Evolutionary conservation across 1,140 invertebrate genomes (phyloP), one percentile per base, ranked within the genome.

Genomic region (Hyphantria cunea): DNA sequence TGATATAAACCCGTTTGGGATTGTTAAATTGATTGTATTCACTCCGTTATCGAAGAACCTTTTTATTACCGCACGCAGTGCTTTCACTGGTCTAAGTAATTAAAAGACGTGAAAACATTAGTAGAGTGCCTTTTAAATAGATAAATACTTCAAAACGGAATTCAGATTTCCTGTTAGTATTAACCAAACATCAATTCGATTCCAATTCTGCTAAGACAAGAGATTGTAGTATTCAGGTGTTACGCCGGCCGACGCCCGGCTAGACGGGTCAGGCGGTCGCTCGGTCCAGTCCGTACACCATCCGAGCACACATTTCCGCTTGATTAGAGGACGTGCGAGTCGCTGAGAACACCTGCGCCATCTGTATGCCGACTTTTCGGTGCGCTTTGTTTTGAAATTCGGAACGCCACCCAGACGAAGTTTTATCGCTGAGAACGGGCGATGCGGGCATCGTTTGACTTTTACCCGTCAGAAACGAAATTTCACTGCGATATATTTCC

Each of bases 281-380:
- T 25, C 52, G 55, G 66, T 53, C 55, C 59, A 63, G 68, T 63
- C 70, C 72, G 69, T 63, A 67, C 59, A 58, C 59, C 74, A 74
- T 64, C 70, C 69, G 68, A 87, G 78, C 76, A 80, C 84, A 86
- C 71, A 81, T 84, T 89, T 86, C 82, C 80, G 76, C 80, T 83
- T 86, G 86, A 89, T 87, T 87, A 86, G 79, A 82, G 75, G 61
- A 72, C 71, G 76, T 63, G 65, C 71, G 72, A 83, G 73, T 73
- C 67, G 65, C 70, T 47, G 37, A 70, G 70, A 71, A 83, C 86
- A 89, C 82, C 84, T 86, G 81, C 72, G 79, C 78, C 70, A 68
- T 66, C 76, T 80, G 69, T 55, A 61, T 53, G 55, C 62, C 72
- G 74, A 78, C 76, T 85, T 84, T 80, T 80, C 77, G 72, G 67